These are phyloP conservation scores for Falco punctatus DNA, from an alignment of 2,113 vertebrate genomes.

Conservation along the genomic window DNA sequence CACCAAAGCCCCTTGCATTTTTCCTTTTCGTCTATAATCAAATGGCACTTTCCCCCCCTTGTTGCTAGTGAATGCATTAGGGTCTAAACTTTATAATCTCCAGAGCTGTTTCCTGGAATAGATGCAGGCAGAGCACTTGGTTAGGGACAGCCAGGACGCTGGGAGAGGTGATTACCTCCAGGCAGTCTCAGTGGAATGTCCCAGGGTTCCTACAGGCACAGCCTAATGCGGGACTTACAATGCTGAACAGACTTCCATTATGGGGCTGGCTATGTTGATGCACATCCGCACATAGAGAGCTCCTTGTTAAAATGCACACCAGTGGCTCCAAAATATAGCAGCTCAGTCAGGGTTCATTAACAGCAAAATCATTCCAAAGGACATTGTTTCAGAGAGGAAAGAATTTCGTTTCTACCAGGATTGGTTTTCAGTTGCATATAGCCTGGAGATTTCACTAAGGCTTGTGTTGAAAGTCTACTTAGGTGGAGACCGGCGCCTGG, in stretches of 20 bases:
- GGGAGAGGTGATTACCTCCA: constrained; percentile 24
- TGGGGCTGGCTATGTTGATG: not conserved
- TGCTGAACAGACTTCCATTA: constrained; percentile 47
- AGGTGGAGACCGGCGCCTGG: not conserved
- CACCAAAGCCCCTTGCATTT: not conserved
- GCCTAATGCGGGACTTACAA: constrained; percentile 44
- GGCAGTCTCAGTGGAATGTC: not conserved
- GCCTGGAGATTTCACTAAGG: not conserved
- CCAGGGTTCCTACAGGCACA: constrained; percentile 5
- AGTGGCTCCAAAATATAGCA: not conserved
- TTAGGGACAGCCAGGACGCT: not conserved
- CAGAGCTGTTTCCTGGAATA: not conserved
- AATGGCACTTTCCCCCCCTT: not conserved
- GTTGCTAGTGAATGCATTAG: not conserved
- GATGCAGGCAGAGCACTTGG: not conserved
- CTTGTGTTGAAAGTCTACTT: not conserved
- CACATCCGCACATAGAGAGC: not conserved
- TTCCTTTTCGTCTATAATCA: not conserved
- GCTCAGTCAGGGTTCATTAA: constrained; percentile 43
- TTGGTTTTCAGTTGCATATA: not conserved
- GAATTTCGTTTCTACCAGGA: not conserved
- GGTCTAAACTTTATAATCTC: not conserved
- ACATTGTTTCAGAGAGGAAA: constrained; percentile 34
- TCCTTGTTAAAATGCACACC: constrained; percentile 53
- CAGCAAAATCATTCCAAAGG: not conserved